Evolutionary conservation across 2,888 invertebrate genomes (phyloP), one percentile per base, ranked within the genome.

Genomic region (Luffia ferchaultella): DNA sequence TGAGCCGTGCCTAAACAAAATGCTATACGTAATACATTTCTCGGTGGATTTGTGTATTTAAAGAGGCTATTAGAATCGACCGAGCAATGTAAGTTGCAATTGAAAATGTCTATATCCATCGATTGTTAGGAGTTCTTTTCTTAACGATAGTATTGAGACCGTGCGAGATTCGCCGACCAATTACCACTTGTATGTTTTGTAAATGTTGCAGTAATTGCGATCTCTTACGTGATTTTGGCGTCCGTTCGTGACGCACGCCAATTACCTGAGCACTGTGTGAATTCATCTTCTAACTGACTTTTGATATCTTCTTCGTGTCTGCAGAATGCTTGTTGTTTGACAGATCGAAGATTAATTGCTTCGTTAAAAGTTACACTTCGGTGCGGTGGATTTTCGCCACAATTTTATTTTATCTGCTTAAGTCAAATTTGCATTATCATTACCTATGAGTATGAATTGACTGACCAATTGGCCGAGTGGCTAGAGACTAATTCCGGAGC

Each of bases 211-310:
- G 54, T 58, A 59, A 61, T 58, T 60, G 56, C 53, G 51, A 57
- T 55, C 55, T 51, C 56, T 60, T 58, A 58, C 55, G 53, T 53
- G 52, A 55, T 61, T 61, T 58, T 50, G 60, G 55, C 50, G 55
- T 52, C 52, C 51, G 59, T 50, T 60, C 62, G 64, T 64, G 64
- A 58, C 56, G 52, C 19, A 46, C 47, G 42, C 48, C 59, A 61
- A 62, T 66, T 63, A 65, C 54, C 52, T 53, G 52, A 54, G 55
- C 50, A 49, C 53, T 50, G 49, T 42, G 48, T 49, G 48, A 49
- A 46, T 48, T 53, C 55, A 50, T 48, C 46, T 46, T 44, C 43
- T 1, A 42, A 55, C 58, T 52, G 49, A 51, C 48, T 50, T 50
- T 57, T 53, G 49, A 50, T 57, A 49, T 49, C 54, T 3, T 30